phyloP scores from a whole-genome alignment of 2,113 vertebrate genomes.

The Catharus bicknelli region DNA sequence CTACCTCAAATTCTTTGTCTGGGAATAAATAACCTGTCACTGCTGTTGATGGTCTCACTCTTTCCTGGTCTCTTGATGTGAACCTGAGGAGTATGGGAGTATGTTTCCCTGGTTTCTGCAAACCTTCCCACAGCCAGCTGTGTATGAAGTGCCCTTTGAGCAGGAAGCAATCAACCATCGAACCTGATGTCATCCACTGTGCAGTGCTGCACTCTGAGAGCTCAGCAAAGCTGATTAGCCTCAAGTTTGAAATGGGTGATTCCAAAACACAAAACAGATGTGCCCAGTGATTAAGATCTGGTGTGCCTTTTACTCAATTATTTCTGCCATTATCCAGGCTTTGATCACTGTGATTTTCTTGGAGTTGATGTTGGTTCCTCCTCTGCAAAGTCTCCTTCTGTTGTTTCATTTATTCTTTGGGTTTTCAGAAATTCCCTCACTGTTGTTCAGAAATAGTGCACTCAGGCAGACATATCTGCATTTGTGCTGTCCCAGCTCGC shows the following conservation, averaged over 20 bases:
- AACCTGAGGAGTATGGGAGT: neutral
- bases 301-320: neutral
- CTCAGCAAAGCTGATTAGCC: slow-evolving; percentile 7
- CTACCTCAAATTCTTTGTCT: neutral
- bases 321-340: neutral
- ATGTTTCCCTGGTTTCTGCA: neutral
- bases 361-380: neutral
- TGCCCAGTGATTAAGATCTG: neutral
- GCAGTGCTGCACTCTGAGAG: neutral
- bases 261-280: slow-evolving; percentile 27
- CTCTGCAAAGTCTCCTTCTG: neutral
- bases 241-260: slow-evolving; percentile 4
- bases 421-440: neutral
- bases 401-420: neutral
- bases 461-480: neutral
- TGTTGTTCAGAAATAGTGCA: neutral
- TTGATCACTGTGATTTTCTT: neutral
- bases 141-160: neutral
- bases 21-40: neutral
- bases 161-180: slow-evolving; percentile 2
- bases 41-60: neutral
- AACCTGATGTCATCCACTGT: neutral
- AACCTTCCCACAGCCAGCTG: slow-evolving; percentile 2
- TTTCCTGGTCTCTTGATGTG: neutral
- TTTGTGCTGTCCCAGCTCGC: slow-evolving; percentile 4